Percentiles rank a stretch among this genome's conserved stretches.
phyloP scores from a whole-genome alignment of 2,888 invertebrate species.

The Anoncus sp. region DNA sequence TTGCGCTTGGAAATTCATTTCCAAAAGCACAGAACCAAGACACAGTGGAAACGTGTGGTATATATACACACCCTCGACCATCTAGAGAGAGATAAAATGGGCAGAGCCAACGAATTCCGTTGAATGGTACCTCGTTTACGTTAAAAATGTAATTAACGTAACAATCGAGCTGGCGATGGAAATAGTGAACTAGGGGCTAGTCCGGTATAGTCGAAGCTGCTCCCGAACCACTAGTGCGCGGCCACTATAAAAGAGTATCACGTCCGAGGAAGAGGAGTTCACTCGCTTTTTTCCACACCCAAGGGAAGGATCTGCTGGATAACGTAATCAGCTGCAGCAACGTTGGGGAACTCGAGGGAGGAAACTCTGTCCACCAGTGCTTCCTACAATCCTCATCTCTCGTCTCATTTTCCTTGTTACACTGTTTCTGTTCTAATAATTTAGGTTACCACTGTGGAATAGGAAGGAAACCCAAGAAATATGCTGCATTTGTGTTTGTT shows the following conservation, averaged over 20 bases:
- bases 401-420: conserved; percentile 19
- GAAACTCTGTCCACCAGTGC: conserved; percentile 11
- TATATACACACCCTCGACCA: background rate
- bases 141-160: conserved; percentile 72
- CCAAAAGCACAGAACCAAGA: background rate
- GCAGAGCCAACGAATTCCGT: conserved; percentile 50
- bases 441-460: conserved; percentile 29
- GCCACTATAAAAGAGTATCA: conserved; percentile 58
- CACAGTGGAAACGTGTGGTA: conserved; percentile 6
- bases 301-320: conserved; percentile 62
- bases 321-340: conserved; percentile 67
- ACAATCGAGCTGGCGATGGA: conserved; percentile 60
- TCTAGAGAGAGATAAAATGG: conserved; percentile 19
- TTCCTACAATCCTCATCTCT: conserved; percentile 1
- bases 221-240: conserved; percentile 24
- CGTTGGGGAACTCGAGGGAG: conserved; percentile 39
- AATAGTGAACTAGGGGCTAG: conserved; percentile 39
- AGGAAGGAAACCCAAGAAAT: background rate
- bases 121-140: conserved; percentile 66
- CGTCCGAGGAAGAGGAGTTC: conserved; percentile 46
- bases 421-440: conserved; percentile 40
- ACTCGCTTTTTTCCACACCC: conserved; percentile 44
- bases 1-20: conserved; percentile 1
- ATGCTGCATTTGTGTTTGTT: background rate
- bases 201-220: conserved; percentile 17